Conservation (phyloP, 2,888 invertebrate genomes). For the Herminia tarsipennalis region DNA sequence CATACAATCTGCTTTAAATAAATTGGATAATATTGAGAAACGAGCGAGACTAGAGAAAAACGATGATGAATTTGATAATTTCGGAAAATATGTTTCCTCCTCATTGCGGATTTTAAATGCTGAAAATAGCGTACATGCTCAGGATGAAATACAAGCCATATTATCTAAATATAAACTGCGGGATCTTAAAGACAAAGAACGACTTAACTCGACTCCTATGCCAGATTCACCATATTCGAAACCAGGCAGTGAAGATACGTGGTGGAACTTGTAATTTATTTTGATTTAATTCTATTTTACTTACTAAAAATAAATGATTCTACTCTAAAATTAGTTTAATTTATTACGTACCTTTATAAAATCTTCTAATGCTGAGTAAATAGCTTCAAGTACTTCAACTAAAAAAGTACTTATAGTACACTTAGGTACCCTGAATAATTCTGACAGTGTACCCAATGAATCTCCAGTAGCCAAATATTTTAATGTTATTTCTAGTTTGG, state of each 20-base stretch:
- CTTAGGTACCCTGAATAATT: slow-evolving; percentile 4
- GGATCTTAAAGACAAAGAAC: neutral
- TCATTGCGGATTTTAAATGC: neutral
- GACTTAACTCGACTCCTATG: neutral
- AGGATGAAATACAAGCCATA: neutral
- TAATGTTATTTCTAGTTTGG: slow-evolving; percentile 5
- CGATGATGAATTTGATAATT: neutral
- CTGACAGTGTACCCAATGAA: slow-evolving; percentile 6
- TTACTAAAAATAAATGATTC: neutral
- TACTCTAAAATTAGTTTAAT: neutral
- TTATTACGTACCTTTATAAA: neutral
- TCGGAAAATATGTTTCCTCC: neutral
- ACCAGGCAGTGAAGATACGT: neutral
- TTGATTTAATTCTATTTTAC: neutral
- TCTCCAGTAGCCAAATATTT: slow-evolving; percentile 11
- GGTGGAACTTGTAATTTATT: neutral
- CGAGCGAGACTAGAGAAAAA: neutral
- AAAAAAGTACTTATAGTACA: slow-evolving; percentile 7
- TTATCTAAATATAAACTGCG: neutral
- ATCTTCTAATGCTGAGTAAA: slow-evolving; percentile 1
- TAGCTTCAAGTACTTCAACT: slow-evolving; percentile 7
- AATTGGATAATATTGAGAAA: neutral
- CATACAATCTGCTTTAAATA: neutral
- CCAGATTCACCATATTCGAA: neutral
- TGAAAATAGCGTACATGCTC: neutral